Evolutionary conservation across 2,888 invertebrate species (phyloP).

Genomic region (Celastrina argiolus): DNA sequence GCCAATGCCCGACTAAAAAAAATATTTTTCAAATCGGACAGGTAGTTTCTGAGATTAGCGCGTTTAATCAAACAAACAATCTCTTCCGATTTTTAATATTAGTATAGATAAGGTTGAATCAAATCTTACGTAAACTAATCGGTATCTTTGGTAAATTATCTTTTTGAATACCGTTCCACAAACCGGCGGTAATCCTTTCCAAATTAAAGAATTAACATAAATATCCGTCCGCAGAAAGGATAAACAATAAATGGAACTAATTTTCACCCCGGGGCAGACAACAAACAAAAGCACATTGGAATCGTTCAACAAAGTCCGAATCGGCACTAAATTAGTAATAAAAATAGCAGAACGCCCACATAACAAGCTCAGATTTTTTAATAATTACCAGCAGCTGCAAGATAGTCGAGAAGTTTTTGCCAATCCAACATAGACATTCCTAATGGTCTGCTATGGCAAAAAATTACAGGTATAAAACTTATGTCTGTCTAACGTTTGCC

Average conservation of each 20-base stretch:
- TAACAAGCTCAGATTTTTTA: constrained; percentile 52
- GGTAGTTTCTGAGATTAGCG: too few relatives aligned
- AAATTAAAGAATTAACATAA: neutral
- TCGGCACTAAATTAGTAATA: constrained; percentile 37
- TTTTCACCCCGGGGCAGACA: neutral
- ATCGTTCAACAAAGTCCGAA: constrained; percentile 33
- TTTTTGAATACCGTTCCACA: too few relatives aligned
- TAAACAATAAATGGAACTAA: neutral
- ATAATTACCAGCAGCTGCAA: constrained; percentile 53
- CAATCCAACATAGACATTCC: constrained; percentile 45
- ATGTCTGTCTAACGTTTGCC: constrained; percentile 26
- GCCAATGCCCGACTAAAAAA: too few relatives aligned
- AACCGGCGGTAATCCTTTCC: neutral
- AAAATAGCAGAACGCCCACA: constrained; percentile 50
- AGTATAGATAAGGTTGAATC: too few relatives aligned
- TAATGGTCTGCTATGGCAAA: constrained; percentile 50
- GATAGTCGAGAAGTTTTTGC: constrained; percentile 47
- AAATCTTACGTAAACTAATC: too few relatives aligned
- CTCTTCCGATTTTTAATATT: too few relatives aligned
- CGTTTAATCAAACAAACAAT: too few relatives aligned
- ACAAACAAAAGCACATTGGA: constrained; percentile 14
- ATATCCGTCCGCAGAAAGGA: neutral
- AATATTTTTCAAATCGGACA: too few relatives aligned
- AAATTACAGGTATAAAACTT: constrained; percentile 47
- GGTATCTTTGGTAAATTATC: too few relatives aligned